Evolutionary conservation across 1,140 invertebrate genomes (phyloP), one percentile per base, ranked within the genome.

Genomic region (Musca vetustissima): DNA sequence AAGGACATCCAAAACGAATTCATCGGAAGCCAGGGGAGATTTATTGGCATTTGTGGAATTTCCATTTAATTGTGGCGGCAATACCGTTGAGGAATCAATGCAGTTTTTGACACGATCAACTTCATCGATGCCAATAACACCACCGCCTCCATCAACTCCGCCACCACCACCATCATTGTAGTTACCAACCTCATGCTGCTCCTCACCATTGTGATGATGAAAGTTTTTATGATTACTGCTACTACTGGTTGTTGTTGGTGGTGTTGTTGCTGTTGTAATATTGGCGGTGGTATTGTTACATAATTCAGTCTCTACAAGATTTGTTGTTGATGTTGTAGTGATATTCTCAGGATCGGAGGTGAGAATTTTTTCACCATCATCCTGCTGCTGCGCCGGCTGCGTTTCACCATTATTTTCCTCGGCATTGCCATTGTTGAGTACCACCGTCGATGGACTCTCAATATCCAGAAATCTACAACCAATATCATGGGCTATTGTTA

Each of bases 401-500:
- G 72, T 75, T 22, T 66, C 72, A 53, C 69, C 69, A 69, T 75
- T n/a, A n/a, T n/a, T 53, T 32, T 75, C 76, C 48, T 72, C 55
- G 28, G 69, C 71, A 70, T 71, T 73, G 49, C 75, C 77, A 50
- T 79, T 81, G n/a, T 77, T 76, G 59, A 80, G 69, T 71, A 73
- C 74, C 24, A 67, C 59, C 7, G 55, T 36, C 21, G 57, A 43
- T 64, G 75, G 75, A 64, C n/a, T n/a, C n/a, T n/a, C n/a, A n/a
- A 85, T 84, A 75, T 85, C 84, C 52, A 96, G 85, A 84, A 92
- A 95, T 73, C 88, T 89, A 55, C 92, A 89, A 78, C 92, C 93
- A 73, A 97, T 88, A 59, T 89, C 87, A 77, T 90, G 88, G 21
- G 94, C 95, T 76, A 92, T 86, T 73, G 90, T 89, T 72, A 87